A percentile compares a stretch with the other conserved stretches of the same genome.
These are phyloP conservation scores for Polydesmus complanatus DNA, from an alignment of 2,888 invertebrate genomes.

Conservation along the genomic window DNA sequence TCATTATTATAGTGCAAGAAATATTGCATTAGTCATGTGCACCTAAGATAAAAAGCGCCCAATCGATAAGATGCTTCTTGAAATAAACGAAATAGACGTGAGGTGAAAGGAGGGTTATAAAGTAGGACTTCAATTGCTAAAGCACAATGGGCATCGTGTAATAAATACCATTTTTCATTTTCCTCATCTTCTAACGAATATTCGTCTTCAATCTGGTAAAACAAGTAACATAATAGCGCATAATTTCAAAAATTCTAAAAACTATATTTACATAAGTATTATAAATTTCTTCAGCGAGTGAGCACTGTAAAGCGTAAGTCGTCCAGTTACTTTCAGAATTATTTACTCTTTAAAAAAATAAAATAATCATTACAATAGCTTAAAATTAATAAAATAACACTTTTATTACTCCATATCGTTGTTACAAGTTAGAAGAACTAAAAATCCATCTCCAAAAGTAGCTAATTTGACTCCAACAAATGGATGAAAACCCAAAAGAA, in stretches of 20 bases:
- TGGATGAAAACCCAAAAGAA: conserved; percentile 50
- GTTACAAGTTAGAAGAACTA: conserved; percentile 26
- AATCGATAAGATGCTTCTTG: conserved; percentile 16
- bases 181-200: conserved; percentile 42
- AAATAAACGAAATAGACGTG: conserved; percentile 7
- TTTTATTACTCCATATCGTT: background rate
- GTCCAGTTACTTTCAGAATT: conserved; percentile 43
- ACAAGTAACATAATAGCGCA: conserved; percentile 2
- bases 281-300: conserved; percentile 48
- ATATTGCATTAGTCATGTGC: too few relatives aligned
- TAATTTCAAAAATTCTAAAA: background rate
- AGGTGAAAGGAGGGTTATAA: conserved; percentile 2
- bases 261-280: conserved; percentile 43
- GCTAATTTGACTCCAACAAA: conserved; percentile 44
- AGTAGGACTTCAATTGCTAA: conserved; percentile 28
- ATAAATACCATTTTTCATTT: conserved; percentile 47
- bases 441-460: conserved; percentile 24
- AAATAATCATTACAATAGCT: too few relatives aligned
- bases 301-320: conserved; percentile 53
- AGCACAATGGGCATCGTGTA: conserved; percentile 58
- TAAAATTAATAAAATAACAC: too few relatives aligned
- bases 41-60: conserved; percentile 15
- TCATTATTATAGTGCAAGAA: too few relatives aligned
- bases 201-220: conserved; percentile 41
- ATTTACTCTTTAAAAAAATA: background rate